Percentiles rank a stretch among this genome's conserved stretches.
Evolutionary conservation across 2,888 invertebrate genomes (phyloP).

Genomic region (Timandra comae): DNA sequence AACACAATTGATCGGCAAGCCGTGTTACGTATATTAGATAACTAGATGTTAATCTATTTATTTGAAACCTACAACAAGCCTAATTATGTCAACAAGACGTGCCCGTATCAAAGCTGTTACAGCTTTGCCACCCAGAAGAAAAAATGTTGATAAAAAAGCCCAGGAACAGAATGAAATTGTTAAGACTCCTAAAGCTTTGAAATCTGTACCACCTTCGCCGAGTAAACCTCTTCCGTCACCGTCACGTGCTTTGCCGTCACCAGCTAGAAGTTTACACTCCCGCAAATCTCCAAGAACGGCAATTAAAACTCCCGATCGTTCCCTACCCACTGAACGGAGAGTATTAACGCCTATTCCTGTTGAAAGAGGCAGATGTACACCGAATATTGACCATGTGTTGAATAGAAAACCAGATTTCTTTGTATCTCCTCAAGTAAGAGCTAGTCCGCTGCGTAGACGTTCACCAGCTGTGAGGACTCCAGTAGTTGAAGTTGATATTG

Average conservation of each 20-base stretch:
- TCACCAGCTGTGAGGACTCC: conserved; percentile 30
- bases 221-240: conserved; percentile 24
- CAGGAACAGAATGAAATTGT: conserved; percentile 28
- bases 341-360: conserved; percentile 16
- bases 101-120: conserved; percentile 85
- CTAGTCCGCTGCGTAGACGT: conserved; percentile 29
- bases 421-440: conserved; percentile 37
- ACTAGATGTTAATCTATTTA: no score
- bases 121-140: conserved; percentile 77
- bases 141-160: conserved; percentile 46
- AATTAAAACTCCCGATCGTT: conserved; percentile 18
- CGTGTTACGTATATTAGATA: no score
- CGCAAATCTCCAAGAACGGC: conserved; percentile 20
- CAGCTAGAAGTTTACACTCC: conserved; percentile 2
- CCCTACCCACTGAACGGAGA: conserved; percentile 15
- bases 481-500: conserved; percentile 28
- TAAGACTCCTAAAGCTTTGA: conserved; percentile 39
- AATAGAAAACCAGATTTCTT: conserved; percentile 29
- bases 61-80: no score
- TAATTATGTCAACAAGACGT: conserved; percentile 78
- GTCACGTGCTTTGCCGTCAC: conserved; percentile 15
- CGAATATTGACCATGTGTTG: conserved; percentile 16
- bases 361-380: conserved; percentile 21
- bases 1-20: no score
- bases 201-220: conserved; percentile 9